Percentiles rank a stretch among this genome's conserved stretches.
phyloP scores from a whole-genome alignment of 2,113 vertebrate genomes.

The Nycticryphes semicollaris region DNA sequence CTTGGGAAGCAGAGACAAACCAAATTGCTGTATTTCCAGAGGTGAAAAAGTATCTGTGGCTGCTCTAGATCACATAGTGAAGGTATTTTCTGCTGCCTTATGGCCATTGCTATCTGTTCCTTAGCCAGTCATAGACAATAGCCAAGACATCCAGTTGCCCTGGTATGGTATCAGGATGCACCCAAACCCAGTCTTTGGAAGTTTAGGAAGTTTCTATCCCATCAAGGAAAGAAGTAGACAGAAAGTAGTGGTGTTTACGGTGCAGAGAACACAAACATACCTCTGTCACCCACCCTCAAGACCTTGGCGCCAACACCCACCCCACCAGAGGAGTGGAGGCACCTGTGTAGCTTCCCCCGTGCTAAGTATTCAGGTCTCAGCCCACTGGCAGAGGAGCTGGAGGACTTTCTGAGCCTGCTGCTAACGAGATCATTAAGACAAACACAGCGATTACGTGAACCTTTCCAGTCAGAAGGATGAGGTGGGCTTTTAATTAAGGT shows the following conservation, averaged over 20 bases:
- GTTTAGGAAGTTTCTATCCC: not conserved
- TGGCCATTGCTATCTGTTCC: not conserved
- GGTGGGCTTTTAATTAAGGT: conserved; percentile 66
- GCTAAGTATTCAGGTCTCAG: not conserved
- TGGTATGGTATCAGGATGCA: not conserved
- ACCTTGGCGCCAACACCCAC: not conserved
- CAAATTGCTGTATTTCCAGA: not conserved
- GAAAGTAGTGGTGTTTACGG: rapidly evolving
- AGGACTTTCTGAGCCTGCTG: not conserved
- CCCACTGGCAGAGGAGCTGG: not conserved
- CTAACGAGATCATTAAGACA: conserved; percentile 51
- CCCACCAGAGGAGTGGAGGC: not conserved
- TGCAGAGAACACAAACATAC: not conserved
- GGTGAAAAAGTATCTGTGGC: not conserved
- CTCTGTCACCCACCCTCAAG: not conserved
- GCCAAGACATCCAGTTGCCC: not conserved
- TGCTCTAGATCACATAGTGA: not conserved
- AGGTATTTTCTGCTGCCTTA: not conserved
- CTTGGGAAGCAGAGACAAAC: not conserved
- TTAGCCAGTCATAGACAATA: not conserved
- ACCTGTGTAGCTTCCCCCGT: not conserved
- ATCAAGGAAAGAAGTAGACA: not conserved
- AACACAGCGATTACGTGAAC: not conserved
- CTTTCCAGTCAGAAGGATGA: conserved; percentile 41
- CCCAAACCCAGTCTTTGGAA: not conserved